Conservation (phyloP, 2,888 invertebrate genomes). For the Kuschelorhynchus macadamiae region DNA sequence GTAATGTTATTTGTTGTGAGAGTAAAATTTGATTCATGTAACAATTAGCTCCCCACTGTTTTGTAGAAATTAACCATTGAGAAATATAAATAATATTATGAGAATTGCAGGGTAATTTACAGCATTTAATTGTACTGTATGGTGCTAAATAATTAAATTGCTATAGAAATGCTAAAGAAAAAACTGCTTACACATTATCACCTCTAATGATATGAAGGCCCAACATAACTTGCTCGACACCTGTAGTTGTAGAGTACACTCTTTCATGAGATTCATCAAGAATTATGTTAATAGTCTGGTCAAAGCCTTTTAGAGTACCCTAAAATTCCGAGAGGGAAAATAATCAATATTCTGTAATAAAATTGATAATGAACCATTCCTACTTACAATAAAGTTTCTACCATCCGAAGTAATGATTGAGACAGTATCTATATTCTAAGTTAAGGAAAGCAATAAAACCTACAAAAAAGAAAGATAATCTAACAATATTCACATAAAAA, state of each 20-base stretch:
- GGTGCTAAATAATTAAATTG: no score
- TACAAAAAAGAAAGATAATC: slow-evolving; percentile 41
- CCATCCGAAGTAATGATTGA: slow-evolving; percentile 97
- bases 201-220: slow-evolving; percentile 98
- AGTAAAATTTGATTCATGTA: no score
- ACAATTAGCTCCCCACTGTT: no score
- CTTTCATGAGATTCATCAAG: slow-evolving; percentile 98
- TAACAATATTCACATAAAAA: slow-evolving; percentile 62
- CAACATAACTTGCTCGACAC: slow-evolving; percentile 95
- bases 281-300: slow-evolving; percentile 99
- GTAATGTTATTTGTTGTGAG: no score
- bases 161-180: no score
- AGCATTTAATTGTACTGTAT: no score
- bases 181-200: slow-evolving; percentile 87
- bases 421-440: slow-evolving; percentile 77
- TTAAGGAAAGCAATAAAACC: slow-evolving; percentile 7
- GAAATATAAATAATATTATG: no score
- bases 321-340: no score
- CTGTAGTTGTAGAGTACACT: slow-evolving; percentile 93
- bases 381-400: slow-evolving; percentile 89
- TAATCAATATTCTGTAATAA: no score
- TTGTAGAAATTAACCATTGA: no score
- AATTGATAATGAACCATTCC: no score
- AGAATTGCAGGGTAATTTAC: no score
- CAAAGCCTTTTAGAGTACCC: slow-evolving; percentile 98